Evolutionary conservation across 2,113 vertebrate genomes (phyloP).

Genomic region (Mellivora capensis): DNA sequence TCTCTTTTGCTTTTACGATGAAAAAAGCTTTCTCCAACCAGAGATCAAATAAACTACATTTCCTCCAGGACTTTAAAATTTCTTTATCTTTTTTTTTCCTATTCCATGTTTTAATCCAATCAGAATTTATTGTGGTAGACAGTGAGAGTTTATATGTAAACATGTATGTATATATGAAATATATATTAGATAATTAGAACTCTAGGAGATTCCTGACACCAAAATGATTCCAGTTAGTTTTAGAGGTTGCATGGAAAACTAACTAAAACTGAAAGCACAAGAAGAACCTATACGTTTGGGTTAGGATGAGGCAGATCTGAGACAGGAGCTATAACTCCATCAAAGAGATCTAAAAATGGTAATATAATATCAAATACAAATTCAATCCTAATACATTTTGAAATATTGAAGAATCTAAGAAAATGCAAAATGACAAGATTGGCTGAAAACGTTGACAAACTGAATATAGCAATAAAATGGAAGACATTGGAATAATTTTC

Average conservation of each 20-base stretch:
- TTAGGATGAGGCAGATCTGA: neutral
- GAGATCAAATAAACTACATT: neutral
- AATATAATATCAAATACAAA: neutral
- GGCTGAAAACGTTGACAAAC: neutral
- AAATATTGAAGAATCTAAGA: slow-evolving; percentile 25
- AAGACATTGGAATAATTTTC: slow-evolving; percentile 13
- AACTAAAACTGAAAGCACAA: neutral
- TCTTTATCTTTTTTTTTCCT: neutral
- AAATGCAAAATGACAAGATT: neutral
- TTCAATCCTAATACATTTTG: neutral
- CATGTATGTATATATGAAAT: neutral
- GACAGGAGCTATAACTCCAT: neutral
- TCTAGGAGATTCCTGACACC: neutral
- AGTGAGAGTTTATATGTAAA: neutral
- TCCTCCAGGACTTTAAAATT: neutral
- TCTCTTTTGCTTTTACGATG: neutral
- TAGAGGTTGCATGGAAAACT: neutral
- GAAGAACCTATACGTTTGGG: neutral
- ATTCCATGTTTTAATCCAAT: neutral
- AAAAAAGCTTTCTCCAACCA: neutral
- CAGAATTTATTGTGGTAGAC: neutral
- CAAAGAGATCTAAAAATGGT: neutral
- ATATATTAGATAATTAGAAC: neutral
- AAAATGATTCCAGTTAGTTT: neutral
- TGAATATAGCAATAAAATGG: slow-evolving; percentile 13